Evolutionary conservation across 2,797 vertebrate species (phyloP), one percentile per base, ranked within the genome.

Genomic region (Parauchenoglanis ngamensis): DNA sequence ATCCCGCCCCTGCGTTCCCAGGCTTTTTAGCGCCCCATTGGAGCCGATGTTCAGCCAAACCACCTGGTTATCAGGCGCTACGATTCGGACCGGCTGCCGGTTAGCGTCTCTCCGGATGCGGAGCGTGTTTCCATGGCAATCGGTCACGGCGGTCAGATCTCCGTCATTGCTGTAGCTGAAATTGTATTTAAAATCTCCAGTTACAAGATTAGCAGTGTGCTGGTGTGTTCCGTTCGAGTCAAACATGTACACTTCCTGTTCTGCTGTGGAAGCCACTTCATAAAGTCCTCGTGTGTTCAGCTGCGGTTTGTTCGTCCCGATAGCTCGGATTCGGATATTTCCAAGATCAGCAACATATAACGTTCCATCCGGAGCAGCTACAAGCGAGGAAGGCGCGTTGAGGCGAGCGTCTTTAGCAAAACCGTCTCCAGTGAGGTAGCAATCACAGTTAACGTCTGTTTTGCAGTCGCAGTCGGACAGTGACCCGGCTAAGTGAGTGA

Each of bases 361-460:
- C 0, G 97, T 98, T 28, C 98, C 98, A 72, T 99, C 98, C 0
- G 98, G 98, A 86, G 97, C 97, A 21, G 96, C 97, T 2, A 98
- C 97, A 52, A 99, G 94, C 35, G 98, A 99, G 61, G 98, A 99
- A 0, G 98, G 98, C 0, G 96, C 97, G 4, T 97, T 99, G 82
- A 99, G 97, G 90, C 97, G 96, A 75, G 98, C 97, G 4, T 99
- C 98, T 92, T 99, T 99, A 92, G 98, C 98, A 3, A 99, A 99
- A 85, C 98, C 98, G 0, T 99, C 98, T 2, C 98, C 98, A 0
- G 94, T 96, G 92, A 98, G 97, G 92, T 99, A 99, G 83, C 98
- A 99, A 95, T 99, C 98, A n/a, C 98, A 99, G 94, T 98, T 99
- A 93, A 97, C 97, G 25, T 99, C 98, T 0, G 97, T 99, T 93